Evolutionary conservation across 1,140 invertebrate genomes (phyloP).

Genomic region (Chlorops oryzae): DNA sequence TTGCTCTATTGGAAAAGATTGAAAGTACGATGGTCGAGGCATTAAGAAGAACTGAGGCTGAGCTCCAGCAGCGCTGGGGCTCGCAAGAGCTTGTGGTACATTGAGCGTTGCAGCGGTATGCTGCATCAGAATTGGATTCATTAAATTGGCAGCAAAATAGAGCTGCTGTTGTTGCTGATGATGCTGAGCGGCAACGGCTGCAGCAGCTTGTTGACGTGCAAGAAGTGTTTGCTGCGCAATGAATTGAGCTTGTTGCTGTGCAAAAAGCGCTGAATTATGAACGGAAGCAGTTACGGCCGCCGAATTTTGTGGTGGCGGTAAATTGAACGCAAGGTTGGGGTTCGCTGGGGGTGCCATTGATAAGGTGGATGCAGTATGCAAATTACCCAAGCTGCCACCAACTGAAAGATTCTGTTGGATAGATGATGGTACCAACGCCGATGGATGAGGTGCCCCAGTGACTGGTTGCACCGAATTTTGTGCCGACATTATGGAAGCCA

Average conservation of each 20-base stretch:
- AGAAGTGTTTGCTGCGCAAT: conserved; percentile 45
- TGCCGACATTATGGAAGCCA: not conserved
- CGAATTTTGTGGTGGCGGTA: conserved; percentile 20
- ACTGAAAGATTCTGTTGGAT: not conserved
- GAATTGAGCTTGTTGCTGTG: conserved; percentile 45
- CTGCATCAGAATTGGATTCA: conserved; percentile 35
- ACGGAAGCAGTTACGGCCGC: conserved; percentile 17
- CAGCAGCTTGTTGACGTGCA: conserved; percentile 37
- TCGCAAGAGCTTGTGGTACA: not conserved
- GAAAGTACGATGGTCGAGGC: conserved; percentile 40
- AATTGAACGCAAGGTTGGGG: conserved; percentile 36
- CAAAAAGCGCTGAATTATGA: conserved; percentile 33
- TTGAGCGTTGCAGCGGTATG: conserved; percentile 23
- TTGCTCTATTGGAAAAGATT: conserved; percentile 37
- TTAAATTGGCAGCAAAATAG: conserved; percentile 34
- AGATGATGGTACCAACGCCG: not conserved
- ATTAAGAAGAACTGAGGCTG: conserved; percentile 44
- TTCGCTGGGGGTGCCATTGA: too few species aligned
- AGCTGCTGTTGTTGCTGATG: conserved; percentile 36
- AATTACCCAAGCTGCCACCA: conserved; percentile 16
- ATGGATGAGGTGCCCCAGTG: conserved; percentile 18
- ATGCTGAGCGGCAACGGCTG: conserved; percentile 35
- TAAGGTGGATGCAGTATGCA: conserved; percentile 17
- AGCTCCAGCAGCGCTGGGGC: not conserved
- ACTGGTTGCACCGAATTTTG: too few species aligned